These are phyloP conservation scores for Carassius carassius DNA, from an alignment of 2,113 vertebrate genomes.

Conservation along the genomic window DNA sequence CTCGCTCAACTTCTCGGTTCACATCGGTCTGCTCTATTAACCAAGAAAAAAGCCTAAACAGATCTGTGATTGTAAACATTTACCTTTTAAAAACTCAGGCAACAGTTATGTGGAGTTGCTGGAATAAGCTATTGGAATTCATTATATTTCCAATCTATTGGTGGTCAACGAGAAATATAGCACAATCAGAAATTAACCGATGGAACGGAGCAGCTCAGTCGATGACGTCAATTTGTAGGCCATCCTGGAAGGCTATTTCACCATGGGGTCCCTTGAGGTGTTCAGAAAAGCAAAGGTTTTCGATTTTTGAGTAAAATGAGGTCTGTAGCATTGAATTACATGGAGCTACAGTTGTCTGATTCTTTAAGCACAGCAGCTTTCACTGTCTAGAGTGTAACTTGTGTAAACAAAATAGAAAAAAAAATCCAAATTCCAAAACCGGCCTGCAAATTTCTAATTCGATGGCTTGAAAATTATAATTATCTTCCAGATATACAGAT, in stretches of 20 bases:
- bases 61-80: slow-evolving; percentile 35
- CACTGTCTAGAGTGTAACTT: not conserved
- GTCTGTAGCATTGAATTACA: not conserved
- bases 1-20: slow-evolving; percentile 1
- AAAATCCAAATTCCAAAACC: not conserved
- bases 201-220: not conserved
- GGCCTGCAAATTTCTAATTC: not conserved
- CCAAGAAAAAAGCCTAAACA: not conserved
- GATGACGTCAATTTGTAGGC: not conserved
- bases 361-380: not conserved
- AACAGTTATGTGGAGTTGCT: slow-evolving; percentile 78
- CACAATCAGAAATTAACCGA: not conserved
- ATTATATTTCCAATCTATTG: not conserved
- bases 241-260: not conserved
- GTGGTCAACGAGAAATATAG: slow-evolving; percentile 5
- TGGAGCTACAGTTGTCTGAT: not conserved
- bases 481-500: not conserved
- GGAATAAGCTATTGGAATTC: slow-evolving; percentile 62
- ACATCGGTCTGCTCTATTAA: not conserved
- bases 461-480: not conserved
- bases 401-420: not conserved
- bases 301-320: not conserved
- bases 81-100: slow-evolving; percentile 56
- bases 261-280: not conserved
- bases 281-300: not conserved